Conservation (phyloP, 2,113 vertebrate species). For the Corydoras sp. region DNA sequence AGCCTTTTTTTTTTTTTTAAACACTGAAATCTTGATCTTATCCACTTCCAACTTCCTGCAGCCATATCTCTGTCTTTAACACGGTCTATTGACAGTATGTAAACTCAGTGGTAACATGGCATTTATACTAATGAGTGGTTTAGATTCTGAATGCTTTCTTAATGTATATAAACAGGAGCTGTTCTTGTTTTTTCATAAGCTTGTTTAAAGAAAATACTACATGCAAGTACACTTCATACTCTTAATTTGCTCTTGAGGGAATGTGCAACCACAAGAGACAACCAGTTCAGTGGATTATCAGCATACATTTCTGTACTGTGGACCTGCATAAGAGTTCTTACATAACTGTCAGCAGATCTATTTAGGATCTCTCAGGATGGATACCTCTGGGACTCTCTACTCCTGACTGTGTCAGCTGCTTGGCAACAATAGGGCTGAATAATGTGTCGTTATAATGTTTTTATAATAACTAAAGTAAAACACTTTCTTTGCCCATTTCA, state of each 20-base stretch:
- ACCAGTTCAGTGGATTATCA: constrained; percentile 28
- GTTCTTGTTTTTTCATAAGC: background rate
- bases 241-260: constrained; percentile 12
- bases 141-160: constrained; percentile 4
- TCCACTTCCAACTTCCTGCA: background rate
- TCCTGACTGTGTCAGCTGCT: constrained; percentile 9
- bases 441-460: background rate
- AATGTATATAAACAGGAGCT: constrained; percentile 8
- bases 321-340: constrained; percentile 36
- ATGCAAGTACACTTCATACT: constrained; percentile 1
- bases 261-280: constrained; percentile 7
- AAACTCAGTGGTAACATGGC: background rate
- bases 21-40: constrained; percentile 2
- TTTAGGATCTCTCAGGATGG: constrained; percentile 30
- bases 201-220: background rate
- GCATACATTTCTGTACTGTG: constrained; percentile 12
- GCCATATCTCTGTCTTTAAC: background rate
- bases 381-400: constrained; percentile 7
- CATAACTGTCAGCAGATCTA: constrained; percentile 35
- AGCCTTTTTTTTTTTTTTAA: background rate
- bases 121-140: background rate
- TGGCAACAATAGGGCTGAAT: constrained; percentile 4
- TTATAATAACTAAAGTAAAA: no score
- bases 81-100: background rate
- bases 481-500: no score